Base-by-base conservation (phyloP, 2,888 invertebrate genomes). In the Andrena marginata region DNA sequence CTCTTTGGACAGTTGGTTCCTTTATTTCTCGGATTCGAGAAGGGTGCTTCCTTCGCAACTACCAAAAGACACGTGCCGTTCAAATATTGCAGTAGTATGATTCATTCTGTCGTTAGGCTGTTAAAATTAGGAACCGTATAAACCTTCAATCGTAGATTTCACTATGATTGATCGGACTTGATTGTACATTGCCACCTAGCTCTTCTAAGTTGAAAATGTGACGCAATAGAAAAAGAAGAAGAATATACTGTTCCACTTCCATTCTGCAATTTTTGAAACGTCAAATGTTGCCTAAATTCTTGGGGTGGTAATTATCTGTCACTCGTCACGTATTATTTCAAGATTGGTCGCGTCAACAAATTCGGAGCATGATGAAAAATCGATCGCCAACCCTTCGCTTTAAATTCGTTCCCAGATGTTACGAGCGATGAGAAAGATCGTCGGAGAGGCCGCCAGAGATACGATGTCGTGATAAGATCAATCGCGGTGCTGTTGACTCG, bases 331-430 rank as follows among this genome's bases (percentile, higher is more conserved):
- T 5, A 42, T 42, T 42, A 5, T 16, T 42, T 16, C n/a, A 67
- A 10, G 56, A 48, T 8, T 62, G 62, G 54, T 54, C 51, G 54
- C 31, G 68, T 42, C 72, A 59, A 72, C 20, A 51, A 33, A 70
- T 20, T 64, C 20, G 42, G 3, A 48, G n/a, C 8, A 48, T 16
- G n/a, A 26, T 33, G 7, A 62, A 49, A 60, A 54, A 48, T 31
- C n/a, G 26, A 59, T 20, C 29, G 42, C 67, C 26, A 49, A n/a
- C 67, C 67, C 49, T n/a, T 42, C 16, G 72, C 13, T 72, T 77
- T 64, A 77, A 77, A 77, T 72, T 77, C 76, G 49, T 56, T 33
- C 64, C 82, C 73, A 80, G 80, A 82, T 77, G 80, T 80, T 82
- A 80, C 72, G 69, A 49, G 62, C 71, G 51, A 42, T 51, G 51